phyloP scores from a whole-genome alignment of 2,113 vertebrate genomes.

The Manacus vitellinus region DNA sequence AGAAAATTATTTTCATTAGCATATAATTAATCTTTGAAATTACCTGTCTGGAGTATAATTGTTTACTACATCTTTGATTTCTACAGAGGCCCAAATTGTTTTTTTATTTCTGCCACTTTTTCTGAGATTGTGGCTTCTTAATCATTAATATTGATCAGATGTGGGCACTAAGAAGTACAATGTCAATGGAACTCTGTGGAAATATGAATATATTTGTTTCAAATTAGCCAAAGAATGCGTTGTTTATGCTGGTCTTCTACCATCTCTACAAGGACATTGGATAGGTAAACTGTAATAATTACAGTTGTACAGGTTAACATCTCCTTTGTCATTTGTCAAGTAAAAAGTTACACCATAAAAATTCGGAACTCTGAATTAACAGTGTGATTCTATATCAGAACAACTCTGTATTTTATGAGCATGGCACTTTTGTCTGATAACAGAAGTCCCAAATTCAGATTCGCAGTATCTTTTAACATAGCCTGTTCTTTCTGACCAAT shows the following conservation, averaged over 20 bases:
- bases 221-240: background rate
- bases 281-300: background rate
- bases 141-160: background rate
- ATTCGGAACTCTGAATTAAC: background rate
- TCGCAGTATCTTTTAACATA: background rate
- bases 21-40: background rate
- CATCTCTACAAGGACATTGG: background rate
- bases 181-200: background rate
- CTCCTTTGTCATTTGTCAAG: background rate
- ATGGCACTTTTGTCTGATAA: background rate
- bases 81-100: background rate
- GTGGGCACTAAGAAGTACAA: background rate
- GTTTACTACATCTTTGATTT: background rate
- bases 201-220: background rate
- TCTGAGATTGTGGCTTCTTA: background rate
- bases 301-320: background rate
- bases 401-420: background rate
- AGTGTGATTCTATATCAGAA: background rate
- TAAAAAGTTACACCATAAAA: background rate
- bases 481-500: background rate
- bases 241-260: background rate
- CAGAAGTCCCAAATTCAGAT: background rate
- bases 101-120: background rate
- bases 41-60: background rate
- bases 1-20: background rate